These are phyloP conservation scores for Stenurella melanura DNA, from an alignment of 2,888 invertebrate genomes.

Conservation along the genomic window DNA sequence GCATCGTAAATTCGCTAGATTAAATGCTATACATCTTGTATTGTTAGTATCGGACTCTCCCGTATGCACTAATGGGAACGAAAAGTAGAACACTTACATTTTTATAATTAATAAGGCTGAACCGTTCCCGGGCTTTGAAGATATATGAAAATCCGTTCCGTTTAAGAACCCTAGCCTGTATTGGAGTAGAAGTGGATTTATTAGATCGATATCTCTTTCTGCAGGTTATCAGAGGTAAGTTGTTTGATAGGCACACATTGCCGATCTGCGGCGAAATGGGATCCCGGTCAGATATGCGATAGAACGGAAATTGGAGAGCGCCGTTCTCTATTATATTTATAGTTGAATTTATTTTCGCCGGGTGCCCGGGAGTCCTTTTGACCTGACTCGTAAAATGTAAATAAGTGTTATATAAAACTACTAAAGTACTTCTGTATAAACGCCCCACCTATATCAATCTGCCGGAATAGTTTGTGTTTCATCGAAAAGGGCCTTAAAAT, in stretches of 20 bases:
- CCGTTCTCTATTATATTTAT: constrained; percentile 61
- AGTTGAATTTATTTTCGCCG: constrained; percentile 58
- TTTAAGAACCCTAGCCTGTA: constrained; percentile 14
- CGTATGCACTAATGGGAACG: background rate
- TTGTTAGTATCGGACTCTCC: background rate
- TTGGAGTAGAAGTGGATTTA: constrained; percentile 31
- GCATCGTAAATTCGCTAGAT: no score
- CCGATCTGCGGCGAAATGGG: constrained; percentile 60
- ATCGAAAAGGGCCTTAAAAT: constrained; percentile 40
- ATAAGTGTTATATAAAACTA: constrained; percentile 57
- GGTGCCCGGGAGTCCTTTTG: constrained; percentile 52
- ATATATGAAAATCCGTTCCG: constrained; percentile 20
- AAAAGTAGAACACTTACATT: background rate
- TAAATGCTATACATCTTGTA: no score
- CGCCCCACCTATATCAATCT: constrained; percentile 54
- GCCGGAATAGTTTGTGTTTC: constrained; percentile 53
- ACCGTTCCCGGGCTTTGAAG: background rate
- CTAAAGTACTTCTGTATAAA: constrained; percentile 41
- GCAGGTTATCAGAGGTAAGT: constrained; percentile 60
- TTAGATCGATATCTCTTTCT: constrained; percentile 58
- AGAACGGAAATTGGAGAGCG: constrained; percentile 62
- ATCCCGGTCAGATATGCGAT: constrained; percentile 60
- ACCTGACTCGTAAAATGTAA: constrained; percentile 59
- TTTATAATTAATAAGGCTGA: background rate
- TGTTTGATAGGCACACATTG: constrained; percentile 62